Evolutionary conservation across 2,888 invertebrate genomes (phyloP), one percentile per base, ranked within the genome.

Genomic region (Drosophila demipolita): DNA sequence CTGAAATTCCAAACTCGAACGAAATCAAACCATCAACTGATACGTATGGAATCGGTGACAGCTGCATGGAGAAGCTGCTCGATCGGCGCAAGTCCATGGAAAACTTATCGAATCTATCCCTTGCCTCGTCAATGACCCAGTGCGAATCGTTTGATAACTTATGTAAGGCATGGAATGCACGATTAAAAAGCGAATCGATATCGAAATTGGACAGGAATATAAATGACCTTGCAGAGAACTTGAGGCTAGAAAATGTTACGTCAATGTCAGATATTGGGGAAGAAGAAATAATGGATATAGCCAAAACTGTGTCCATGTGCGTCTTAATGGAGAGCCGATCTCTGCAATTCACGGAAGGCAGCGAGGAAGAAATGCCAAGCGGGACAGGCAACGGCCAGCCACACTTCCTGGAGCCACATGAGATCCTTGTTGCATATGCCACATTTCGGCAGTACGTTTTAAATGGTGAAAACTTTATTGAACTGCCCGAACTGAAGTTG

Each of bases 401-500:
- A 4, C 65, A 64, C 7, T 53, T 69, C 52, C 71, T 85, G 35
- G 40, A 36, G 9, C 75, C 67, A 7, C 35, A 60, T 0, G 80
- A 85, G 33, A 80, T 85, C 9, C 73, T 77, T 36, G 15, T 17
- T 1, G 72, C 81, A 0, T 71, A 64, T 32, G 12, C 53, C 0
- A 38, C 15, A 0, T 85, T 85, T n/a, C 67, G 55, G 45, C 29
- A 40, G 5, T 75, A 35, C 7, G 87, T 80, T 36, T 20, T 6
- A 0, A 71, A 85, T 29, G 36, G 7, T 3, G 80, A 84, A 40
- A 74, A 69, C 11, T 74, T 36, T 7, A 63, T 85, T 15, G 62
- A 66, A 5, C 38, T 85, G n/a, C 0, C 32, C 1, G 75, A 81
- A 8, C 54, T 85, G 1, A 87, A 82, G n/a, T 29, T 78, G 11